Percentiles rank a stretch among this genome's conserved stretches.
phyloP scores from a whole-genome alignment of 1,140 invertebrate genomes.

The Lineus longissimus region DNA sequence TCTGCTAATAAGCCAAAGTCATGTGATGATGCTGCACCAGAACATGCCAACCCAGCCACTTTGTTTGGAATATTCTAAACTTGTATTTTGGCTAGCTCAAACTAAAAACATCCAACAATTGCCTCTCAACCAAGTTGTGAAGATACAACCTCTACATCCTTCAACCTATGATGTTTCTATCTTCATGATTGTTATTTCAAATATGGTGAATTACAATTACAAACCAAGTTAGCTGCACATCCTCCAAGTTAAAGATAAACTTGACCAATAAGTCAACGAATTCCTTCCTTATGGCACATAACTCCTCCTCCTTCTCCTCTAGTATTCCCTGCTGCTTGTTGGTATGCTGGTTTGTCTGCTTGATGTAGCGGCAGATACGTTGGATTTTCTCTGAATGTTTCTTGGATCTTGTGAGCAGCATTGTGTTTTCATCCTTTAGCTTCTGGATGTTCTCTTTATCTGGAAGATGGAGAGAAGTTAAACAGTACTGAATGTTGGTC shows the following conservation, averaged over 20 bases:
- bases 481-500: too few species aligned
- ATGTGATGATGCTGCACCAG: not conserved
- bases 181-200: too few species aligned
- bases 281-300: constrained; percentile 51
- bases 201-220: not conserved
- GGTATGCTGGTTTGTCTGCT: constrained; percentile 8
- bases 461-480: not conserved
- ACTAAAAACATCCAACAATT: too few species aligned
- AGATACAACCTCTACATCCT: too few species aligned
- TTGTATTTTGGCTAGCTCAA: too few species aligned
- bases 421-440: not conserved
- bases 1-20: not conserved
- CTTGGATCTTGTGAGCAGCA: not conserved
- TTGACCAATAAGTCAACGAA: constrained; percentile 67
- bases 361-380: constrained; percentile 20
- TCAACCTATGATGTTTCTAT: too few species aligned
- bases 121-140: too few species aligned
- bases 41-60: not conserved
- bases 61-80: too few species aligned
- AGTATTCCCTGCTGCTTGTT: constrained; percentile 10
- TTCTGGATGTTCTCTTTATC: constrained; percentile 2
- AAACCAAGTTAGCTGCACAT: constrained; percentile 56
- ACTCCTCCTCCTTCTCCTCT: constrained; percentile 3
- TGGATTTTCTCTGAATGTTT: constrained; percentile 24
- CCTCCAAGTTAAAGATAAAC: constrained; percentile 72